Percentiles rank a stretch among this genome's conserved stretches.
Conservation (phyloP, 53 echinoderm and acorn worm species). For the Zoroaster sp. region DNA sequence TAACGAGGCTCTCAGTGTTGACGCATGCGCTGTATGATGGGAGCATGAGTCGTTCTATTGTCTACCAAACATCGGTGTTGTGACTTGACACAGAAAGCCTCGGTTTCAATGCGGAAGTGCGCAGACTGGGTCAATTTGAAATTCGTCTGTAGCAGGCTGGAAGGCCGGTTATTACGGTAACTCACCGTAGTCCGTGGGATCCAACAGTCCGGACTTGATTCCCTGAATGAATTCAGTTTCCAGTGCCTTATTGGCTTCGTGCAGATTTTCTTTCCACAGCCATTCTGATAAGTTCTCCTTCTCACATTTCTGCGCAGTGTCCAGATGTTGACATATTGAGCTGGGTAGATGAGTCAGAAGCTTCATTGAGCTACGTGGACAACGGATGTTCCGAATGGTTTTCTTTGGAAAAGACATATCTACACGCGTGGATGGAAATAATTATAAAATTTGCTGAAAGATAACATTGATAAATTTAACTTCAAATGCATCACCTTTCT, state of each 20-base stretch:
- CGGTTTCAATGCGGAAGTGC: too few species aligned
- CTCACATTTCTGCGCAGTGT: too few species aligned
- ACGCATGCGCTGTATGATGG: too few species aligned
- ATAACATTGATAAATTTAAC: background rate
- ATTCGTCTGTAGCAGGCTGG: too few species aligned
- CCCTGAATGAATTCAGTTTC: background rate
- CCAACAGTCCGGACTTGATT: background rate
- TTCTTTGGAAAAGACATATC: background rate
- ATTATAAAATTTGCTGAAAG: too few species aligned
- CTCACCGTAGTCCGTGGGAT: slow-evolving; percentile 15
- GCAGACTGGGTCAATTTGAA: too few species aligned
- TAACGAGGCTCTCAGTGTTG: too few species aligned
- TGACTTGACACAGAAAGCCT: too few species aligned
- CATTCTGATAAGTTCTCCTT: background rate
- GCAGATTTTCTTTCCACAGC: background rate
- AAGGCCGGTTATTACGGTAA: too few species aligned
- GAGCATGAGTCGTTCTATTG: too few species aligned
- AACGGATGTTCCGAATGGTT: background rate
- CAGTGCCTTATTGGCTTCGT: background rate
- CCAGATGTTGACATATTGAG: background rate
- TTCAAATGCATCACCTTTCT: background rate
- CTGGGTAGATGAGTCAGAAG: background rate
- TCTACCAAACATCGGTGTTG: too few species aligned
- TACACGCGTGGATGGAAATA: background rate
- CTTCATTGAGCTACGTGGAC: background rate